These are phyloP conservation scores for Threskiornis aethiopicus DNA, from an alignment of 2,797 vertebrate species.

Conservation along the genomic window DNA sequence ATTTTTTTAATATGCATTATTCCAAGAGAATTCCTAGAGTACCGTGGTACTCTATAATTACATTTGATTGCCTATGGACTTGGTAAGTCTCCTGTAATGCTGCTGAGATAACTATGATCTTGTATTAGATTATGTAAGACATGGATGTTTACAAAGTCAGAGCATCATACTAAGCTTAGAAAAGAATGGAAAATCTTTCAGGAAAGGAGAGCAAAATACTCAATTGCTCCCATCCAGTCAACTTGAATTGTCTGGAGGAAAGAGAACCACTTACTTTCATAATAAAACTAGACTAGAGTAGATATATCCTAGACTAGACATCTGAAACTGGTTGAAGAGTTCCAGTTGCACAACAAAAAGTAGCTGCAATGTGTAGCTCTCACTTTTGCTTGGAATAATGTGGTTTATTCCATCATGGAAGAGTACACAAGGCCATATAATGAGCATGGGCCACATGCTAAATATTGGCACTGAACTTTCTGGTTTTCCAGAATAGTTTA, in stretches of 20 bases:
- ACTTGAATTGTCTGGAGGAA: neutral
- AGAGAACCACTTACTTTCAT: neutral
- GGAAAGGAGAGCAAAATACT: neutral
- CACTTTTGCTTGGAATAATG: neutral
- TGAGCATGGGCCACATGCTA: neutral
- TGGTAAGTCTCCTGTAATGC: neutral
- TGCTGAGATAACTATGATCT: neutral
- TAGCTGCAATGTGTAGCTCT: neutral
- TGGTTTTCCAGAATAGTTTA: neutral
- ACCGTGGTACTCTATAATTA: neutral
- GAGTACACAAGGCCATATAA: neutral
- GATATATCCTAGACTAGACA: neutral
- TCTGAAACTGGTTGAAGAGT: neutral
- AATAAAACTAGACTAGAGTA: neutral
- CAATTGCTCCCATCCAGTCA: neutral
- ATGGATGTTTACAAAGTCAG: neutral
- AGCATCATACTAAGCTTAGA: neutral
- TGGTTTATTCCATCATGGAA: neutral
- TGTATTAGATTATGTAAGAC: neutral
- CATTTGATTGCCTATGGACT: neutral
- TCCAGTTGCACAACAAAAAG: neutral
- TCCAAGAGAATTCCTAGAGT: neutral
- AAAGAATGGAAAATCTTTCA: neutral
- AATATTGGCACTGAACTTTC: neutral
- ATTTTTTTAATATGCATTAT: neutral